Percentiles rank a stretch among this genome's conserved stretches.
Evolutionary conservation across 2,888 invertebrate genomes (phyloP).

Genomic region (Amblyjoppa proteus): DNA sequence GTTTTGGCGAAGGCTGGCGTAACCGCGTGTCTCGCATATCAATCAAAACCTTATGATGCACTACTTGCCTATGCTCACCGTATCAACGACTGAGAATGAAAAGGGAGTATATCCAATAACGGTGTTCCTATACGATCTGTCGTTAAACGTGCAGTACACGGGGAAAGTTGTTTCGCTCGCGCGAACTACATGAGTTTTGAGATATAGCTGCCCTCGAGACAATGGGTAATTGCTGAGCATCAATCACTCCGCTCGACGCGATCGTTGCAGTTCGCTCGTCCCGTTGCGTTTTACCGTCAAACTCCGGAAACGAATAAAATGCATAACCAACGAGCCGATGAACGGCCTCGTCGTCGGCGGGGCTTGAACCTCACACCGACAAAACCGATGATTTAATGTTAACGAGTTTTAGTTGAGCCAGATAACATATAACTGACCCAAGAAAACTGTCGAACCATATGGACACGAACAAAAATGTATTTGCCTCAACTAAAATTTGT

Average conservation of each 20-base stretch:
- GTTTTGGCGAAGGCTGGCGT: slow-evolving; percentile 4
- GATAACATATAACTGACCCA: background rate
- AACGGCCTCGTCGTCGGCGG: background rate
- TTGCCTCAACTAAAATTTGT: no score
- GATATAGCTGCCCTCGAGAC: slow-evolving; percentile 33
- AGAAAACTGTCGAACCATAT: no score
- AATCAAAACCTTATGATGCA: slow-evolving; percentile 54
- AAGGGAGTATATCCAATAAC: background rate
- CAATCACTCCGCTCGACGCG: slow-evolving; percentile 46
- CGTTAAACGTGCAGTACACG: background rate
- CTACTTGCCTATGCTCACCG: slow-evolving; percentile 21
- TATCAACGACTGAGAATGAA: background rate
- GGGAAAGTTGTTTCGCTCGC: slow-evolving; percentile 39
- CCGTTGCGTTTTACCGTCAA: slow-evolving; percentile 29
- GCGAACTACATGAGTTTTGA: slow-evolving; percentile 1
- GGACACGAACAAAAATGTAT: no score
- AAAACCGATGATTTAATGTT: background rate
- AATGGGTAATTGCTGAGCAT: slow-evolving; percentile 56
- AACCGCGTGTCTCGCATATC: slow-evolving; percentile 45
- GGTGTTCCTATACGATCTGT: slow-evolving; percentile 2
- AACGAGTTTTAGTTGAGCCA: background rate
- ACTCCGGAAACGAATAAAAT: slow-evolving; percentile 42
- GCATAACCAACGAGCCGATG: slow-evolving; percentile 28
- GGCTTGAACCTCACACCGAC: slow-evolving; percentile 13
- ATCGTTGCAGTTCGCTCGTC: slow-evolving; percentile 29